Conservation (phyloP, 2,888 invertebrate genomes). For the Encarsia formosa region DNA sequence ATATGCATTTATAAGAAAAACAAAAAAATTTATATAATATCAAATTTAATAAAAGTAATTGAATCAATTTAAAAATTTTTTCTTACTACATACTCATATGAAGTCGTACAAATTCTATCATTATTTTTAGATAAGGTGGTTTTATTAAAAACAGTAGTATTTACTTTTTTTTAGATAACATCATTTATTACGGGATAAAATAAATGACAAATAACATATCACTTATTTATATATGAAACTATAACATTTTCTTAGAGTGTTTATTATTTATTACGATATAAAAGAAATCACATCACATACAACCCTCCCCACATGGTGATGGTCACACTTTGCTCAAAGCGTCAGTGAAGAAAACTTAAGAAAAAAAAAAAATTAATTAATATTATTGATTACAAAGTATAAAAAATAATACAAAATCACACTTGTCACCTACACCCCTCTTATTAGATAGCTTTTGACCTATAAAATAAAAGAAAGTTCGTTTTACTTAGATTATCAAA, state of each 20-base stretch:
- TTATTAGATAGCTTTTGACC: background rate
- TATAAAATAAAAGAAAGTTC: slow-evolving; percentile 46
- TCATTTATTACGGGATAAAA: slow-evolving; percentile 52
- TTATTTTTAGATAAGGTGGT: no score
- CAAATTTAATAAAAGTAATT: no score
- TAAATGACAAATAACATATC: slow-evolving; percentile 53
- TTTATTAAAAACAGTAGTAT: no score
- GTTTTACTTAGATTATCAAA: slow-evolving; percentile 46
- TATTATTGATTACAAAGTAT: slow-evolving; percentile 23
- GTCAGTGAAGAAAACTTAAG: slow-evolving; percentile 26
- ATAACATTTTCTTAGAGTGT: slow-evolving; percentile 52
- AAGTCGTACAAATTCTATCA: no score
- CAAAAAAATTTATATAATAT: no score
- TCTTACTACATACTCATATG: no score
- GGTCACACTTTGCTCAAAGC: slow-evolving; percentile 29
- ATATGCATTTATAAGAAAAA: no score
- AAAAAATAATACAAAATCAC: slow-evolving; percentile 26
- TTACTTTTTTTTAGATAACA: slow-evolving; percentile 50
- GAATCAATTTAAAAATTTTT: no score
- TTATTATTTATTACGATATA: slow-evolving; percentile 50
- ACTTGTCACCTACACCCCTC: slow-evolving; percentile 7
- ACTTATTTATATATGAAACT: slow-evolving; percentile 52
- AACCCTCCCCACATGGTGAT: slow-evolving; percentile 39
- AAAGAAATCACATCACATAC: slow-evolving; percentile 52
- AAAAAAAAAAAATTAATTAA: no score